Conservation (phyloP, 2,888 invertebrate genomes). For the Caenorhabditis imperialis region DNA sequence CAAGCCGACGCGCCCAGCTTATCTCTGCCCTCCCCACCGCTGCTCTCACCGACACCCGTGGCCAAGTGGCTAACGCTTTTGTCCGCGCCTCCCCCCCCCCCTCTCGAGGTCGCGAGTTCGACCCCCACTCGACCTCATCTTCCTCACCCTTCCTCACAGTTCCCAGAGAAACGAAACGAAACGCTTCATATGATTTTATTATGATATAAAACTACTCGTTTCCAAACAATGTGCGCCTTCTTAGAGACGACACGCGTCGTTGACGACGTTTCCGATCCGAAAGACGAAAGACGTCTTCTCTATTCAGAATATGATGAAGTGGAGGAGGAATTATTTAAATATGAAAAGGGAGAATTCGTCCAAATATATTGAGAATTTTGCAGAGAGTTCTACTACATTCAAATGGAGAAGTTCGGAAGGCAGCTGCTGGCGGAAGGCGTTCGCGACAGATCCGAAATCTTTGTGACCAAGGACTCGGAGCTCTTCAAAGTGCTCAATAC, state of each 20-base stretch:
- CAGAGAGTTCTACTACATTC: slow-evolving; percentile 99
- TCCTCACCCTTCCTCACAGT: slow-evolving; percentile 2
- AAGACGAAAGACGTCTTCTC: slow-evolving; percentile 20
- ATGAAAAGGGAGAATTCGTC: not conserved
- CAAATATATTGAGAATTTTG: slow-evolving; percentile 56
- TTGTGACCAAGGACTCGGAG: slow-evolving; percentile 95
- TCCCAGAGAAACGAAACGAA: too few relatives aligned
- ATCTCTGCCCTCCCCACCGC: too few relatives aligned
- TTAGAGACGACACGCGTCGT: slow-evolving; percentile 41
- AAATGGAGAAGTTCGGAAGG: slow-evolving; percentile 99
- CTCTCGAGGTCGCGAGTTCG: too few relatives aligned
- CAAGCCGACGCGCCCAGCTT: too few relatives aligned
- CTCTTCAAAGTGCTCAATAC: slow-evolving; percentile 97
- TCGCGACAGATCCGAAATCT: slow-evolving; percentile 87
- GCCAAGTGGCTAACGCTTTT: too few relatives aligned
- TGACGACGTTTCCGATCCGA: slow-evolving; percentile 16
- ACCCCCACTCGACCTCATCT: not conserved
- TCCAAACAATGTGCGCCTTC: slow-evolving; percentile 26
- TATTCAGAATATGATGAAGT: slow-evolving; percentile 5
- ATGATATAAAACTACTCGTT: slow-evolving; percentile 15
- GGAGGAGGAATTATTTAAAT: slow-evolving; percentile 37
- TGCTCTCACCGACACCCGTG: too few relatives aligned
- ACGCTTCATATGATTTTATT: slow-evolving; percentile 23
- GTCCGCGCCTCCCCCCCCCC: too few relatives aligned
- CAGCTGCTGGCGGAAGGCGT: slow-evolving; percentile 97